Evolutionary conservation across 1,140 invertebrate species (phyloP).

Genomic region (Pinna nobilis): DNA sequence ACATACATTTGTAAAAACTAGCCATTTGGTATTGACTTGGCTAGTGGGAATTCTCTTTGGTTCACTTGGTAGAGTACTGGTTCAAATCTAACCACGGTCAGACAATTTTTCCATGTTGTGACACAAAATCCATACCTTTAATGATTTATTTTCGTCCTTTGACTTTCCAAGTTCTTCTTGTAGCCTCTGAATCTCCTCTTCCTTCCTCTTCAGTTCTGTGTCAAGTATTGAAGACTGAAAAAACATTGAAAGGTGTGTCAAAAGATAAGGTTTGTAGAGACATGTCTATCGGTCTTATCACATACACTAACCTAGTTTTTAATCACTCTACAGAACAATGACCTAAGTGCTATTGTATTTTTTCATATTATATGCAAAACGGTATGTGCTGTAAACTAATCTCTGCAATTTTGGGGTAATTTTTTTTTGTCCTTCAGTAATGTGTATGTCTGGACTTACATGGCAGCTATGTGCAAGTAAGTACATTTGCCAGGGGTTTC

Average conservation of each 20-base stretch:
- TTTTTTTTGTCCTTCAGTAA: too few species aligned
- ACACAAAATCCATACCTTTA: constrained; percentile 80
- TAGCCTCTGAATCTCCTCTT: constrained; percentile 84
- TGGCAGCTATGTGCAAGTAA: too few species aligned
- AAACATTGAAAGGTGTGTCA: not conserved
- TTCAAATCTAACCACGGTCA: not conserved
- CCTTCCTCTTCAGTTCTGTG: constrained; percentile 81
- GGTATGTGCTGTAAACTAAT: not conserved
- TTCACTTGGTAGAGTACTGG: not conserved
- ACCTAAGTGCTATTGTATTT: not conserved
- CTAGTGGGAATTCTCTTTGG: not conserved
- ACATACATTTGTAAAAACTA: not conserved
- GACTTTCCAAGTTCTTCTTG: constrained; percentile 85
- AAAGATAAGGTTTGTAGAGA: not conserved
- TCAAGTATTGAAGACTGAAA: constrained; percentile 60
- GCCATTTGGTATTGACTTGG: not conserved
- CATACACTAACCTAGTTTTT: not conserved
- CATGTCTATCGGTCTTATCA: not conserved
- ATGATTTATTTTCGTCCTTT: constrained; percentile 86
- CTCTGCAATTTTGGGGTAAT: too few species aligned
- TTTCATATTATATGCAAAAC: not conserved
- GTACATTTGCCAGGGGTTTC: not conserved
- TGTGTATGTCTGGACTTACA: too few species aligned
- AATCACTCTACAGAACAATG: not conserved
- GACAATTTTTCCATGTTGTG: constrained; percentile 2